These are phyloP conservation scores for Mystacornis crossleyi DNA, from an alignment of 2,113 vertebrate species.

Conservation along the genomic window DNA sequence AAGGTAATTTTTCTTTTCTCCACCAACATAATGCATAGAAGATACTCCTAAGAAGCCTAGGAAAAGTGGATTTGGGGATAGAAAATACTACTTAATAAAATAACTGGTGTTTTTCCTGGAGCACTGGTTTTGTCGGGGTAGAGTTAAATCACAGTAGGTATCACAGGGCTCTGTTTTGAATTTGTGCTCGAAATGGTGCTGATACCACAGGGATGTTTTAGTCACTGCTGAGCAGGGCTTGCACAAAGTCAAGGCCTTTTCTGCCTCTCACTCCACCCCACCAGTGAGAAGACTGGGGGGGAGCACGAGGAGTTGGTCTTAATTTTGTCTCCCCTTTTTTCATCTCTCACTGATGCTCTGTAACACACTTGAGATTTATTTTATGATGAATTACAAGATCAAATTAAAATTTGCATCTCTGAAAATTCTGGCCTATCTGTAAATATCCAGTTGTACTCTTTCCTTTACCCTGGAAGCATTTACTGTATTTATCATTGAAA, in stretches of 20 bases:
- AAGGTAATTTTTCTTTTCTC: not conserved
- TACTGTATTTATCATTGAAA: not conserved
- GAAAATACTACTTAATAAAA: not conserved
- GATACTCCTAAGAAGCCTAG: not conserved
- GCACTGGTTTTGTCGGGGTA: not conserved
- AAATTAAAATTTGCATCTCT: not conserved
- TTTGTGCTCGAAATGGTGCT: not conserved
- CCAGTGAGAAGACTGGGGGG: fast-evolving
- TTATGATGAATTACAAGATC: not conserved
- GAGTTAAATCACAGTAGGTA: not conserved
- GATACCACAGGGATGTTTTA: not conserved
- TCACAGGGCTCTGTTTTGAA: not conserved
- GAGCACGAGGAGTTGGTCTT: not conserved
- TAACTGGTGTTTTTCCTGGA: not conserved
- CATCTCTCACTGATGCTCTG: not conserved
- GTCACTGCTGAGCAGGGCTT: not conserved
- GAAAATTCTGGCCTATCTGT: not conserved
- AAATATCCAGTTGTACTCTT: not conserved
- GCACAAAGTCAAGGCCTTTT: not conserved
- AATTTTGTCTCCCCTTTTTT: not conserved
- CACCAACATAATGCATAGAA: not conserved
- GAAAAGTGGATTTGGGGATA: not conserved
- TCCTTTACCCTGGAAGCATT: not conserved
- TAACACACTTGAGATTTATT: not conserved
- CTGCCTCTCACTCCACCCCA: not conserved